Evolutionary conservation across 35 echinoderm and acorn worm genomes (phyloP).

Genomic region (Ophioderma brevispina): DNA sequence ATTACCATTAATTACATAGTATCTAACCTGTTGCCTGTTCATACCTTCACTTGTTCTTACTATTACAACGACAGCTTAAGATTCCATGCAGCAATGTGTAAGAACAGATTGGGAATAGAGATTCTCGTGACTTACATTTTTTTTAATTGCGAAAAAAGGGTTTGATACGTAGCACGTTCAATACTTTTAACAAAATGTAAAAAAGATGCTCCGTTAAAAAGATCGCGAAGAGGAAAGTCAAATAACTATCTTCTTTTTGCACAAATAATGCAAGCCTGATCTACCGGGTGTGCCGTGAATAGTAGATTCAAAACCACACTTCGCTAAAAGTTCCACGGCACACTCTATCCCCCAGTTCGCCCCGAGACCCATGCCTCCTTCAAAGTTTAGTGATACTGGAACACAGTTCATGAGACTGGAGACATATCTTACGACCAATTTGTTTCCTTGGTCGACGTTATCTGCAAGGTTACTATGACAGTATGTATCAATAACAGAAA

Average conservation of each 20-base stretch:
- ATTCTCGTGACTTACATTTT: too few species aligned
- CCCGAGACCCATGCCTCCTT: conserved; percentile 63
- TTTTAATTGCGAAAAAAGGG: too few species aligned
- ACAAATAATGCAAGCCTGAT: neutral
- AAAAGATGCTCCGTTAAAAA: too few species aligned
- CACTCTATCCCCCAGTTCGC: conserved; percentile 77
- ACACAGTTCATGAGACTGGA: conserved; percentile 82
- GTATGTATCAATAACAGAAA: conserved; percentile 49
- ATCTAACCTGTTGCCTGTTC: too few species aligned
- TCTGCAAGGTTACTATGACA: conserved; percentile 37
- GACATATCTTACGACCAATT: conserved; percentile 21
- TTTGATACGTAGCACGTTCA: too few species aligned
- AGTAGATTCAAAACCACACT: conserved; percentile 42
- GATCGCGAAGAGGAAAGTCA: too few species aligned
- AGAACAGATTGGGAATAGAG: too few species aligned
- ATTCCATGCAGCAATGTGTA: too few species aligned
- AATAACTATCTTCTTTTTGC: neutral
- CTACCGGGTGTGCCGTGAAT: neutral
- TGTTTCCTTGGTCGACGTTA: conserved; percentile 37
- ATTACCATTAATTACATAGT: too few species aligned
- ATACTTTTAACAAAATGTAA: too few species aligned
- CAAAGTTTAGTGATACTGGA: conserved; percentile 58
- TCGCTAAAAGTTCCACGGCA: conserved; percentile 29
- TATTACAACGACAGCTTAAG: too few species aligned
- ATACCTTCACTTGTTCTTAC: too few species aligned